Evolutionary conservation across 2,888 invertebrate species (phyloP).

Genomic region (Cryptocephalus primarius): DNA sequence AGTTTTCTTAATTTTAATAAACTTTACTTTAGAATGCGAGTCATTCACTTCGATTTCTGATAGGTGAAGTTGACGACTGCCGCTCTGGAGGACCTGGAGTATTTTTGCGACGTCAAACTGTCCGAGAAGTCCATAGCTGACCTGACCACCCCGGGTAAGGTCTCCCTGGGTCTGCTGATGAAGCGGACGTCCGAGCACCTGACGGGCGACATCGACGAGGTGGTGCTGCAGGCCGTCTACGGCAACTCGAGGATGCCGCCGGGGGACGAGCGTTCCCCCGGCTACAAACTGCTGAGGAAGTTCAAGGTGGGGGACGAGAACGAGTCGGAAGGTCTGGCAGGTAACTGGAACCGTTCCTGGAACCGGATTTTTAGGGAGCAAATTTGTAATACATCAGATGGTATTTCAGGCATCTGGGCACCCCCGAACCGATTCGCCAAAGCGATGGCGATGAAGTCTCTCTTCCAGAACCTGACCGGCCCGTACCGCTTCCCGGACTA

Average conservation of each 20-base stretch:
- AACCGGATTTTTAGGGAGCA: too few species aligned
- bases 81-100: constrained; percentile 29
- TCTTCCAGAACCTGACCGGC: constrained; percentile 40
- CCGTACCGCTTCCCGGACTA: constrained; percentile 48
- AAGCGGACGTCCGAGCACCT: constrained; percentile 23
- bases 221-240: constrained; percentile 28
- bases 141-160: constrained; percentile 14
- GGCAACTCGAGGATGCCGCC: constrained; percentile 27
- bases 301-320: constrained; percentile 2
- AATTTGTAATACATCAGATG: too few species aligned
- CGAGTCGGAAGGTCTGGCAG: constrained; percentile 3
- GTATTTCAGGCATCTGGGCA: constrained; percentile 34
- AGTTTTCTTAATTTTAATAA: too few species aligned
- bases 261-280: constrained; percentile 25
- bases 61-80: constrained; percentile 22
- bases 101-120: constrained; percentile 21
- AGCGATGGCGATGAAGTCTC: constrained; percentile 32
- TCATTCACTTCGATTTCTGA: too few species aligned
- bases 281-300: constrained; percentile 14
- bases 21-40: too few species aligned
- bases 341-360: too few species aligned
- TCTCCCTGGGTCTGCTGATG: constrained; percentile 18
- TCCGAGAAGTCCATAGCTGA: constrained; percentile 18
- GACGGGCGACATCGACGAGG: constrained; percentile 25
- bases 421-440: constrained; percentile 34